Evolutionary conservation across 2,888 invertebrate species (phyloP), one percentile per base, ranked within the genome.

Genomic region (Microctonus hyperodae): DNA sequence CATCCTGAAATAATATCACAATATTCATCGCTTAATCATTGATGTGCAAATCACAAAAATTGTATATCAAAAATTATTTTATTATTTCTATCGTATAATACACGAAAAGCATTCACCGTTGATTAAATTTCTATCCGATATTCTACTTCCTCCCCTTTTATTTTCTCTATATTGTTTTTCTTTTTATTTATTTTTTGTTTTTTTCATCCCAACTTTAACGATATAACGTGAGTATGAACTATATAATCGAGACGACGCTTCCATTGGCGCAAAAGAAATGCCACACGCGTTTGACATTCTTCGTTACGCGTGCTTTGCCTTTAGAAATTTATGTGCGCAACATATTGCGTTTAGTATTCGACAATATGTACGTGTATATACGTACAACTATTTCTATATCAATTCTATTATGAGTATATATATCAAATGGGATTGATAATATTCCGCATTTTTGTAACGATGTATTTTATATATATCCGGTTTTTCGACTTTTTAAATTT

Each of bases 301-400:
- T 53, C 61, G 51, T 61, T 61, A 62, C 22, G 51, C 51, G 33
- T 62, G 50, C 22, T 44, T 59, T 48, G 51, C 51, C 37, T 51
- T 33, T 62, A 23, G 16, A 51, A 53, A 16, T 53, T 16, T 7
- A 44, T 44, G 16, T n/a, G n/a, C 40, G 40, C 40, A 40, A 40
- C n/a, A n/a, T n/a, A 40, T 40, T 13, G 40, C n/a, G 40, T 4
- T 40, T n/a, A 3, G n/a, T 13, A 13, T 37, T 37, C n/a, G 7
- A 3, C 28, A 28, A 28, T 28, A 28, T 28, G 7, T 28, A 7
- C 7, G 3, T 7, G 28, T 5, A 3, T 7, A 28, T 7, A 28
- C 4, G 4, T 28, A 28, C 28, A n/a, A n/a, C n/a, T n/a, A n/a
- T n/a, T n/a, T n/a, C n/a, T n/a, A n/a, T n/a, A n/a, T n/a, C 35